Evolutionary conservation across 2,888 invertebrate genomes (phyloP).

Genomic region (Ophion obscuratus): DNA sequence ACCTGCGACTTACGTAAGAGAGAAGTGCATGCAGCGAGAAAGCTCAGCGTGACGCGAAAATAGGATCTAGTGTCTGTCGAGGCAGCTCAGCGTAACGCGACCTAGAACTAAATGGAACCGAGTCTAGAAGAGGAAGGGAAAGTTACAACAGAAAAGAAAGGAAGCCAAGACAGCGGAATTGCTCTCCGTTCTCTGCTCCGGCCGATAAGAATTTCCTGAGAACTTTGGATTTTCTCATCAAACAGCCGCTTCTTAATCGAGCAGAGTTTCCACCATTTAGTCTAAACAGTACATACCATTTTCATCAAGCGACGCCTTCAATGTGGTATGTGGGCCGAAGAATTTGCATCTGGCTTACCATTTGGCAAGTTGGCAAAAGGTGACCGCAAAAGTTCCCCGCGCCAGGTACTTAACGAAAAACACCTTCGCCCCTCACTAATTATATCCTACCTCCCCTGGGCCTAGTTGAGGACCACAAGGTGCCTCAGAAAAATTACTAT

Average conservation of each 20-base stretch:
- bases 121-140: slow-evolving; percentile 29
- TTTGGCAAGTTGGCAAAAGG: not conserved
- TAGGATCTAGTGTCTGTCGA: slow-evolving; percentile 33
- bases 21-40: slow-evolving; percentile 24
- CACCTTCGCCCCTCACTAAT: not conserved
- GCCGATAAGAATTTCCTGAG: not conserved
- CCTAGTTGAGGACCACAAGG: too few species aligned
- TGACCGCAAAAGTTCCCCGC: not conserved
- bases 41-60: slow-evolving; percentile 49
- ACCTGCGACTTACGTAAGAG: slow-evolving; percentile 60
- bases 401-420: not conserved
- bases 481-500: too few species aligned
- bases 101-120: slow-evolving; percentile 60
- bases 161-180: not conserved
- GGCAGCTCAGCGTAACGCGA: slow-evolving; percentile 41
- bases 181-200: not conserved
- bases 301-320: too few species aligned
- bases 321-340: too few species aligned
- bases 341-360: not conserved
- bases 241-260: too few species aligned
- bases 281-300: too few species aligned
- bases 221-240: not conserved
- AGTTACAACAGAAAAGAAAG: not conserved
- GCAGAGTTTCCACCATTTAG: too few species aligned
- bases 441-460: too few species aligned